These are phyloP conservation scores for Sinocyclocheilus rhinocerous DNA, from an alignment of 2,113 vertebrate genomes.

Conservation along the genomic window DNA sequence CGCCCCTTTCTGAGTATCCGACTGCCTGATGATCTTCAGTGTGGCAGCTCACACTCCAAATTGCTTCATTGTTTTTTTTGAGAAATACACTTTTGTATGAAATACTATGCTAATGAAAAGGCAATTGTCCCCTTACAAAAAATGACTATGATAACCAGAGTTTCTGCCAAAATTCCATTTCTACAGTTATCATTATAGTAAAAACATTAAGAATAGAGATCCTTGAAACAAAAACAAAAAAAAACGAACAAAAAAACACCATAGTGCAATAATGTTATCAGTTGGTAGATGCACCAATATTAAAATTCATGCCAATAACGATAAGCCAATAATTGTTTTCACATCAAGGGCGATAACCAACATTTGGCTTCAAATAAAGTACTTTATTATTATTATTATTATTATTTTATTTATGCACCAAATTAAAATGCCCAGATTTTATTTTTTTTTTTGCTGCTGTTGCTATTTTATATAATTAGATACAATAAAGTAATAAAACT, in stretches of 20 bases:
- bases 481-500: not conserved
- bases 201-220: not conserved
- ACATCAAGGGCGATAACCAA: not conserved
- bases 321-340: too few relatives aligned
- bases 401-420: not conserved
- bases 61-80: not conserved
- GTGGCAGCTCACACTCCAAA: slow-evolving; percentile 8
- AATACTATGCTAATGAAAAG: not conserved
- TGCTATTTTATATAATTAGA: too few relatives aligned
- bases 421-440: too few relatives aligned
- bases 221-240: not conserved
- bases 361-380: too few relatives aligned
- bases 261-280: not conserved
- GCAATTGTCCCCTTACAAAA: not conserved
- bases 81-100: not conserved
- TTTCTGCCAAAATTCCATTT: not conserved
- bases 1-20: slow-evolving; percentile 63
- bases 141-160: not conserved
- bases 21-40: slow-evolving; percentile 42
- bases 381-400: too few relatives aligned
- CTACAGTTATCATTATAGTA: not conserved
- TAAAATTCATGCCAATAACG: not conserved
- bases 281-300: not conserved
- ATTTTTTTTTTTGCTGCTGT: too few relatives aligned
- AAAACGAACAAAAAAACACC: too few relatives aligned